These are phyloP conservation scores for Tautogolabrus adspersus DNA, from an alignment of 2,113 vertebrate genomes.

Conservation along the genomic window DNA sequence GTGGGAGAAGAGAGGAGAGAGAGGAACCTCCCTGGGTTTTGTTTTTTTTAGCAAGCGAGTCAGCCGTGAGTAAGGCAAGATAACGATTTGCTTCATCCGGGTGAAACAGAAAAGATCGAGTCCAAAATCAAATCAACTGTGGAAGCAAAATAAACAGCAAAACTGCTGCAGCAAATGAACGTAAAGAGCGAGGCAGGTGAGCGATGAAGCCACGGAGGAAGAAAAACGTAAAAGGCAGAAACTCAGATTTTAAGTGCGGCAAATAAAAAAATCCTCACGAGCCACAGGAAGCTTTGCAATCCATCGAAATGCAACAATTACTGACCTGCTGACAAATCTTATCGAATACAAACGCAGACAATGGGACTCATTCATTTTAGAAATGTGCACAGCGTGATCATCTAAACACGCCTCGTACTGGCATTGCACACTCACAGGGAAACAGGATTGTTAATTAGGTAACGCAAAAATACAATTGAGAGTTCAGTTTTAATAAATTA, in stretches of 20 bases:
- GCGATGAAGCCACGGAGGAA: constrained; percentile 41
- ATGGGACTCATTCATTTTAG: background rate
- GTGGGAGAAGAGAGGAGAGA: background rate
- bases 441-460: background rate
- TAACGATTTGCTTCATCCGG: constrained; percentile 29
- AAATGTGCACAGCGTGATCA: constrained; percentile 28
- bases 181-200: constrained; percentile 16
- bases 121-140: background rate
- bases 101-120: constrained; percentile 20
- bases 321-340: background rate
- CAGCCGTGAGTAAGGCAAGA: constrained; percentile 67
- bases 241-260: background rate
- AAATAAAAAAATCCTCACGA: constrained; percentile 10
- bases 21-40: background rate
- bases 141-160: background rate
- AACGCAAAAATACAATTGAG: background rate
- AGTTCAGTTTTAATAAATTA: background rate
- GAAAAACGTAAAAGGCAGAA: constrained; percentile 22
- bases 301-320: background rate
- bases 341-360: background rate
- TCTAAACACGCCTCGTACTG: background rate
- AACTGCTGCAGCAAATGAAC: constrained; percentile 17
- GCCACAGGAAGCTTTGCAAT: constrained; percentile 22
- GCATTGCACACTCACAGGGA: constrained; percentile 5
- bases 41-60: constrained; percentile 28